These are phyloP conservation scores for Hyperoplus lanceolatus DNA, from an alignment of 2,797 vertebrate species.

Conservation along the genomic window DNA sequence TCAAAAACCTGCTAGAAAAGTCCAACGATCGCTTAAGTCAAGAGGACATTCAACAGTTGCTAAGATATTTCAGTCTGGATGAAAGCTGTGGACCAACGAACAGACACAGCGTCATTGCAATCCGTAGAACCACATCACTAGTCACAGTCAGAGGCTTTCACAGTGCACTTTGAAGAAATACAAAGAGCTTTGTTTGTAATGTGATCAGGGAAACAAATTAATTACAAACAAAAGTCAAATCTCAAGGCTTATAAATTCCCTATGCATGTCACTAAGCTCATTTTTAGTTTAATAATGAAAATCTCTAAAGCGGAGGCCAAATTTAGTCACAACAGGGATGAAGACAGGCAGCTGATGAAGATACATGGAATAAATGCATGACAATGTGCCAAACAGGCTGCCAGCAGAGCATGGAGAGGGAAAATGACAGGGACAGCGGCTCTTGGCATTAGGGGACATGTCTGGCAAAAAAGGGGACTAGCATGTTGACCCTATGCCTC, in stretches of 20 bases:
- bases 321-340: conserved; percentile 31
- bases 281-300: conserved; percentile 19
- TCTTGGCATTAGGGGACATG: conserved; percentile 47
- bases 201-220: not conserved
- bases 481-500: conserved; percentile 59
- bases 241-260: not conserved
- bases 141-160: not conserved
- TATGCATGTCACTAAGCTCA: not conserved
- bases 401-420: conserved; percentile 36
- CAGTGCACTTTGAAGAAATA: not conserved
- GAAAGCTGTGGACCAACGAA: not conserved
- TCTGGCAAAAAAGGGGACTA: conserved; percentile 44
- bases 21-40: not conserved
- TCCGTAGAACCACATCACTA: not conserved
- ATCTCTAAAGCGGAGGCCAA: conserved; percentile 24
- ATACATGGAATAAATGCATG: conserved; percentile 48
- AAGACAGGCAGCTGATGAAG: conserved; percentile 72
- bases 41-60: not conserved
- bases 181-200: not conserved
- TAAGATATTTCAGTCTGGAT: not conserved
- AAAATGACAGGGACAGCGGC: conserved; percentile 40
- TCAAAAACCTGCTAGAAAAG: not conserved
- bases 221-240: not conserved
- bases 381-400: conserved; percentile 53
- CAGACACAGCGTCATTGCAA: not conserved